These are phyloP conservation scores for Podiceps cristatus DNA, from an alignment of 2,113 vertebrate genomes.

Conservation along the genomic window DNA sequence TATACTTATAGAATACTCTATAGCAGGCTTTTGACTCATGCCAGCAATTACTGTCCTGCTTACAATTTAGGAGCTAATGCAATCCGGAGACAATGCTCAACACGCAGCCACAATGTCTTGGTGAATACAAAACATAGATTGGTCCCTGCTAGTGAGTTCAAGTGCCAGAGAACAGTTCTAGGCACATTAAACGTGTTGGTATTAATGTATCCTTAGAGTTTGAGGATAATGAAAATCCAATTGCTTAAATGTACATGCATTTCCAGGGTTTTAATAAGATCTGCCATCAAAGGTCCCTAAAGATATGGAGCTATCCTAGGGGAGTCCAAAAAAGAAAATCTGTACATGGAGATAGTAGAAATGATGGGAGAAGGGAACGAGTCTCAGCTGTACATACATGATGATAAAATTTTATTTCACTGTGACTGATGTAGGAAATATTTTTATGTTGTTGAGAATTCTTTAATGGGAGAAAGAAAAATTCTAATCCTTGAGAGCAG, in stretches of 20 bases:
- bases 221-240: not conserved
- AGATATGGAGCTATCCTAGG: not conserved
- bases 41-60: not conserved
- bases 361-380: not conserved
- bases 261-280: not conserved
- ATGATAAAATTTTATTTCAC: not conserved
- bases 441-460: not conserved
- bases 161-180: not conserved
- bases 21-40: not conserved
- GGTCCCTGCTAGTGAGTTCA: not conserved
- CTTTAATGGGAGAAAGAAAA: not conserved
- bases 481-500: not conserved
- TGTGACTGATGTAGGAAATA: not conserved
- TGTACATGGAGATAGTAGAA: not conserved
- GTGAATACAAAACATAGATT: not conserved
- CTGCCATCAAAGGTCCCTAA: not conserved
- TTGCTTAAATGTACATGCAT: not conserved
- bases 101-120: not conserved
- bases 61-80: not conserved
- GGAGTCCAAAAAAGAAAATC: not conserved
- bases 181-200: not conserved
- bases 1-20: not conserved
- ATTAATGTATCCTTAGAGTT: not conserved
- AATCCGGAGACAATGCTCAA: not conserved
- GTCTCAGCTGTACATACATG: not conserved